Conservation (phyloP, 2,797 vertebrate species). For the Phoebastria nigripes region DNA sequence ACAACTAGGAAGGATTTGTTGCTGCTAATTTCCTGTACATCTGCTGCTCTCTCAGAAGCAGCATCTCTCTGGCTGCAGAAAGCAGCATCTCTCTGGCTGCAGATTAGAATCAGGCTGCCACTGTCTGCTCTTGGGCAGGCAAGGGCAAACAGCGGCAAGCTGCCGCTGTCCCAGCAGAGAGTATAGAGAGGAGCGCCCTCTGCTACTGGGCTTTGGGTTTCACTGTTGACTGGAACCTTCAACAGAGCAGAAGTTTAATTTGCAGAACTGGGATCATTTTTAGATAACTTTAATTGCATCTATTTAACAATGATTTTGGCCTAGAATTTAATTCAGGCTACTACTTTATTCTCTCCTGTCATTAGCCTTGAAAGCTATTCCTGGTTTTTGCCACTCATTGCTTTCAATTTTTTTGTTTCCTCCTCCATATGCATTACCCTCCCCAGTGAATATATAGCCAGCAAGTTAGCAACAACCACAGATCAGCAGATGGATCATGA, state of each 20-base stretch:
- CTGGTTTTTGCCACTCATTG: not conserved
- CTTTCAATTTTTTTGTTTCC: not conserved
- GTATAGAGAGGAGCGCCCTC: not conserved
- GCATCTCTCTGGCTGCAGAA: not conserved
- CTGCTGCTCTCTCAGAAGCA: not conserved
- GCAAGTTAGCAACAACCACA: not conserved
- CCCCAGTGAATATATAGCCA: not conserved
- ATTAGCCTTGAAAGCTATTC: not conserved
- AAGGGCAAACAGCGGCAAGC: not conserved
- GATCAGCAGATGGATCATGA: not conserved
- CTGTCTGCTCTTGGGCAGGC: not conserved
- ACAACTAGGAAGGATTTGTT: conserved; percentile 15
- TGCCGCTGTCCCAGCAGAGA: not conserved
- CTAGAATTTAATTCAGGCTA: not conserved
- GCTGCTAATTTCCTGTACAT: conserved; percentile 24
- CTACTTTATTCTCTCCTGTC: not conserved
- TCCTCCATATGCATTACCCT: not conserved
- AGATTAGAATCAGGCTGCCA: not conserved
- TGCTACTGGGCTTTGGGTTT: not conserved
- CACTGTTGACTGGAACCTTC: not conserved
- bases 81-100: not conserved
- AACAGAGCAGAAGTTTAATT: not conserved
- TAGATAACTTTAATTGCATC: not conserved
- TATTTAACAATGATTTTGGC: not conserved
- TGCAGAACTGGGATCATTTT: not conserved